A percentile compares a stretch with the other conserved stretches of the same genome.
Evolutionary conservation across 2,888 invertebrate genomes (phyloP).

Genomic region (Parelbella ahira): DNA sequence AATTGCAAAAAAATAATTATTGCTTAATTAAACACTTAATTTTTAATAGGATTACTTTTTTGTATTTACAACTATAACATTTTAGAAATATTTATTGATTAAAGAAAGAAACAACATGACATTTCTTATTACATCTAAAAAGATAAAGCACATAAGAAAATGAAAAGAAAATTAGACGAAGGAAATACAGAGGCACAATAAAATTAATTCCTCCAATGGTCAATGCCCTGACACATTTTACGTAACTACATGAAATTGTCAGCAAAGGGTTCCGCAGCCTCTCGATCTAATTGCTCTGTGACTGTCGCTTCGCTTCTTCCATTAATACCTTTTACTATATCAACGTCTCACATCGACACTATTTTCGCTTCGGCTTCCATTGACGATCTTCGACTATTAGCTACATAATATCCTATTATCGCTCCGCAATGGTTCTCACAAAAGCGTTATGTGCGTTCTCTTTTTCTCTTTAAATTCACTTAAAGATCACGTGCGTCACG

Average conservation of each 20-base stretch:
- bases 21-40: no score
- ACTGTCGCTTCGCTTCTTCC: slow-evolving; percentile 60
- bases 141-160: no score
- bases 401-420: neutral
- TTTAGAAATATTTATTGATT: no score
- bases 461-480: no score
- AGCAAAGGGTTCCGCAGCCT: slow-evolving; percentile 62
- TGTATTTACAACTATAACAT: no score
- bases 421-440: slow-evolving; percentile 2
- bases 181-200: slow-evolving; percentile 9
- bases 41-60: no score
- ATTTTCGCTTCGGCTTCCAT: neutral
- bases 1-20: no score
- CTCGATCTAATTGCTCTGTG: slow-evolving; percentile 72
- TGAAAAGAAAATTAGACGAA: no score
- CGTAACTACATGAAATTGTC: slow-evolving; percentile 70
- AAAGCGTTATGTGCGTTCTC: no score
- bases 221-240: slow-evolving; percentile 51
- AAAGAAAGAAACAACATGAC: no score
- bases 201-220: slow-evolving; percentile 31
- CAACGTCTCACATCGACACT: neutral
- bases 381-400: neutral
- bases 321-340: slow-evolving; percentile 50
- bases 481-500: no score
- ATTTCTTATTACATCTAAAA: no score